Evolutionary conservation across 2,797 vertebrate genomes (phyloP).

Genomic region (Micrastur ruficollis): DNA sequence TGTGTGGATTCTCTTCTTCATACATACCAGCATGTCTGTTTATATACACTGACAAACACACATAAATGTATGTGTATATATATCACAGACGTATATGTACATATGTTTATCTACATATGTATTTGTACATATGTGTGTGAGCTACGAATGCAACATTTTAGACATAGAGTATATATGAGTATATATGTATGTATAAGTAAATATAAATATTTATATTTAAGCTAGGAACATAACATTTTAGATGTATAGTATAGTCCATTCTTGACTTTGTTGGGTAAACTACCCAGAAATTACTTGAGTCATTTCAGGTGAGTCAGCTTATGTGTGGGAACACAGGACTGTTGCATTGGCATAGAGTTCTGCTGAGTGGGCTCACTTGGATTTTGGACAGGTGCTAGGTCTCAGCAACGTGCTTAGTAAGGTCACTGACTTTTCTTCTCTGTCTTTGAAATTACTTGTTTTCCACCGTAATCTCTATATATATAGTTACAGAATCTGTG

Average conservation of each 20-base stretch:
- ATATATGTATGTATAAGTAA: too few species aligned
- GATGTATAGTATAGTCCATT: not conserved
- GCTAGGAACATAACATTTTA: not conserved
- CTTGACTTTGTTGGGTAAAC: not conserved
- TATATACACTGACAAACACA: not conserved
- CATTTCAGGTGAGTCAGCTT: not conserved
- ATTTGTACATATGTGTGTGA: not conserved
- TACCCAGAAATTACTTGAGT: not conserved
- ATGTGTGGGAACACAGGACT: not conserved
- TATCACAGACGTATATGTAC: not conserved
- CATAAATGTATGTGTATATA: not conserved
- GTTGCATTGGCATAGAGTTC: not conserved
- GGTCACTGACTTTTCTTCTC: not conserved
- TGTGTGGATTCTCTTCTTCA: not conserved
- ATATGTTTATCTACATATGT: too few species aligned
- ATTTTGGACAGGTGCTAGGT: not conserved
- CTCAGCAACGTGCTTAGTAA: not conserved
- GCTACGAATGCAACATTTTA: not conserved
- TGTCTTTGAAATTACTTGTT: not conserved
- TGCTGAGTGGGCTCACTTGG: not conserved
- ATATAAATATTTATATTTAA: not conserved
- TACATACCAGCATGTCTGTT: accelerated
- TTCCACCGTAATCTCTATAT: not conserved
- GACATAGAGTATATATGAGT: not conserved
- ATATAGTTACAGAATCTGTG: not conserved